Conservation (phyloP, 2,888 invertebrate species). For the Caenorhabditis imperialis region DNA sequence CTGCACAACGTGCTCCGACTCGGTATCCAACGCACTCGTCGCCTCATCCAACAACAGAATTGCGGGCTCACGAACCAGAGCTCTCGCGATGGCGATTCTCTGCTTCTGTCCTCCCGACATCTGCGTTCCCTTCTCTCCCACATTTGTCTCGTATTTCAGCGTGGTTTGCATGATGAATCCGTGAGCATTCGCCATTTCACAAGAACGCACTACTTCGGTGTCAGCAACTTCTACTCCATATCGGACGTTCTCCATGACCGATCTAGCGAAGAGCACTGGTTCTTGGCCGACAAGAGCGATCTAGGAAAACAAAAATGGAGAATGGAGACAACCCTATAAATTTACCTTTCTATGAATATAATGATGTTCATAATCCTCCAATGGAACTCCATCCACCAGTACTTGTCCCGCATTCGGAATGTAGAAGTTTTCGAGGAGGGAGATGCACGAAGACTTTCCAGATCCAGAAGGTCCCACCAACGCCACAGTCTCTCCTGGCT, state of each 20-base stretch:
- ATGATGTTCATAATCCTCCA: slow-evolving; percentile 79
- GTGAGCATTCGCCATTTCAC: slow-evolving; percentile 80
- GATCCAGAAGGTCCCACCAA: slow-evolving; percentile 79
- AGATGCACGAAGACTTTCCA: slow-evolving; percentile 80
- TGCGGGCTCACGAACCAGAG: slow-evolving; percentile 72
- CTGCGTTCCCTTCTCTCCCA: slow-evolving; percentile 80
- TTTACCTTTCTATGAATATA: slow-evolving; percentile 79
- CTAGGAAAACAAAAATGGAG: slow-evolving; percentile 48
- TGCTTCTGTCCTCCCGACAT: slow-evolving; percentile 78
- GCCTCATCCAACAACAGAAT: slow-evolving; percentile 76
- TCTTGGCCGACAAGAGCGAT: slow-evolving; percentile 80
- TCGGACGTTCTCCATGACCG: slow-evolving; percentile 77
- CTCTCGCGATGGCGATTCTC: slow-evolving; percentile 72
- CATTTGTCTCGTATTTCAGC: slow-evolving; percentile 79
- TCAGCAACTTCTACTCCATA: slow-evolving; percentile 72
- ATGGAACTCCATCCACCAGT: slow-evolving; percentile 79
- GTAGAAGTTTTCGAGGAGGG: slow-evolving; percentile 80
- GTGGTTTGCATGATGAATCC: slow-evolving; percentile 79
- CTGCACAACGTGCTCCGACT: slow-evolving; percentile 75
- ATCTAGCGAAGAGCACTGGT: slow-evolving; percentile 79
- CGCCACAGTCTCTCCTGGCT: slow-evolving; percentile 80
- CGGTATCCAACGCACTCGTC: slow-evolving; percentile 74
- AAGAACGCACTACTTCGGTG: slow-evolving; percentile 74
- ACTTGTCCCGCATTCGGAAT: slow-evolving; percentile 78
- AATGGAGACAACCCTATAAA: background rate